phyloP scores from a whole-genome alignment of 2,797 vertebrate genomes.

The Ptychadena robeensis region DNA sequence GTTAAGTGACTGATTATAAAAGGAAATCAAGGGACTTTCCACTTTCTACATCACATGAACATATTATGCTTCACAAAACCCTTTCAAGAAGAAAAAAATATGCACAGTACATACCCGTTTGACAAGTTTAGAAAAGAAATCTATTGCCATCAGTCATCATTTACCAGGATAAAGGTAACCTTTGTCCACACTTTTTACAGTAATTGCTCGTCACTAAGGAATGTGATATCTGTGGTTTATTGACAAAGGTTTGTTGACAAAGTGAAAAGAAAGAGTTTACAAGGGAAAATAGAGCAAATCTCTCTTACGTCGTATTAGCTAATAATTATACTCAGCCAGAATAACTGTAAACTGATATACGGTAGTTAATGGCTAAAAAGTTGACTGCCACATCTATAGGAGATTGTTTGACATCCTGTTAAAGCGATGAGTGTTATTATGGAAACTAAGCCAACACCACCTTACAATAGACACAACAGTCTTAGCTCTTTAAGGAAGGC shows the following conservation, averaged over 20 bases:
- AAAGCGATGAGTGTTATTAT: too few relatives aligned
- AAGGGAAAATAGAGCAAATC: background rate
- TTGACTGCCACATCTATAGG: too few relatives aligned
- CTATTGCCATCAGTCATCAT: background rate
- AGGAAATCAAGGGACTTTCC: constrained; percentile 34
- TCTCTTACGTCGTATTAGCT: background rate
- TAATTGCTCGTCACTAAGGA: background rate
- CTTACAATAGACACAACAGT: too few relatives aligned
- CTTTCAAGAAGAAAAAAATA: background rate
- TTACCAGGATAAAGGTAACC: background rate
- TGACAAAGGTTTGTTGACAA: constrained; percentile 1
- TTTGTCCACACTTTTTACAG: background rate
- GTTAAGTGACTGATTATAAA: background rate
- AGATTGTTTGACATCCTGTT: too few relatives aligned
- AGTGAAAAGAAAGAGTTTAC: background rate
- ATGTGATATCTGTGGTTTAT: background rate
- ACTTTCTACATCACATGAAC: background rate
- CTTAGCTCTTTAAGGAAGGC: too few relatives aligned
- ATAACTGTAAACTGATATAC: too few relatives aligned
- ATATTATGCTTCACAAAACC: constrained; percentile 16
- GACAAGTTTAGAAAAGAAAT: background rate
- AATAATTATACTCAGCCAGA: too few relatives aligned
- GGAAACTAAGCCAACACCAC: too few relatives aligned
- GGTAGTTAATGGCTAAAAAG: too few relatives aligned
- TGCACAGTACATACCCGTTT: background rate